Evolutionary conservation across 2,113 vertebrate genomes (phyloP), one percentile per base, ranked within the genome.

Genomic region (Bujurquina vittata): DNA sequence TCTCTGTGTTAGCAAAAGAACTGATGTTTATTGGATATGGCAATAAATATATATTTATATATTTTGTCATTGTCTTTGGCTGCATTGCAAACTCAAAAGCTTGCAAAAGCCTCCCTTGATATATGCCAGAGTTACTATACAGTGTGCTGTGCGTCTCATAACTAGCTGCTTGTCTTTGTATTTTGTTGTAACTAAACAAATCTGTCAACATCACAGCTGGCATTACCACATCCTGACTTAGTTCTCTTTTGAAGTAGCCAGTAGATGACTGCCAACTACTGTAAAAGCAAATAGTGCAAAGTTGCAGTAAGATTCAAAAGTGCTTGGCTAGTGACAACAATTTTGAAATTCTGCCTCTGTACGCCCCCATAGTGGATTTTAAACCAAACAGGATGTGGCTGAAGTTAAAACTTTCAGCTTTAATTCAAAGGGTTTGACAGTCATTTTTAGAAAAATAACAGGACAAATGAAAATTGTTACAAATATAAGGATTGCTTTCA

Each of bases 201-300:
- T 54, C n/a, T 83, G 26, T 65, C 43, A 84, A 18, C 83, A 80
- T 43, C 59, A 56, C 61, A 81, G 56, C 35, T 55, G 8, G 2
- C 14, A 74, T 8, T 35, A 77, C 81, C 83, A 91, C 89, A 82
- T 88, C 88, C 75, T 84, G 10, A 74, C 18, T 76, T 35, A 88
- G 72, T 78, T 84, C 77, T 80, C 2, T 65, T 84, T 60, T 63
- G 3, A 75, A 56, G 15, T 11, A 31, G 15, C 29, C 40, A 60
- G 29, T 17, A 18, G 9, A 23, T 31, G 17, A 29, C n/a, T 18
- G 52, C 10, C n/a, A n/a, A 17, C 12, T 31, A 31, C 2, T 22
- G 14, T 58, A 33, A 56, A 35, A 62, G 3, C 1, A 69, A 69
- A 49, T 69, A 23, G 49, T 49, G 29, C 7, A 11, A 20, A 20